Base-by-base conservation (phyloP, 2,888 invertebrate genomes). In the Sphaerophoria taeniata region DNA sequence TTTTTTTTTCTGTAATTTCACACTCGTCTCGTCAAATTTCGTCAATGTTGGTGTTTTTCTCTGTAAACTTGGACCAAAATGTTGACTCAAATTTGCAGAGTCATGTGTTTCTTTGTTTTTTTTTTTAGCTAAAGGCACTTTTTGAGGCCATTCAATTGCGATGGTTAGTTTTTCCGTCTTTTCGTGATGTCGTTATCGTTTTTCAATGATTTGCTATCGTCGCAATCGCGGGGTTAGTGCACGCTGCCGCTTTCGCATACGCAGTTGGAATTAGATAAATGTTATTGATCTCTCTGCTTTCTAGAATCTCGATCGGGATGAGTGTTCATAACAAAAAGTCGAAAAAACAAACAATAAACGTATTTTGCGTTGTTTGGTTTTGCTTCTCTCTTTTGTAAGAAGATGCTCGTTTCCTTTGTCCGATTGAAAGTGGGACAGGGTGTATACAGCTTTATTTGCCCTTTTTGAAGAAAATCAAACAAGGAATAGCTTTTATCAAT, bases 231-330 rank as follows among this genome's bases (percentile, higher is more conserved):
- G 24, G 24, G 24, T 24, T 24, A 24, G 24, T 24, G 24, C 24
- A 24, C 24, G 24, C 24, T 24, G 24, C 24, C 2, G 24, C 65
- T 34, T 65, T 65, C 63, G 47, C 49, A 49, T 63, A 78, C 77
- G 77, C 71, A 78, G 71, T 72, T 63, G 0, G 6, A 39, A 70
- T 61, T 14, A 31, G 60, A 43, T 24, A 24, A 76, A 77, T 56
- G 60, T 61, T 76, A 51, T 55, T 70, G 53, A 61, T 61, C 61
- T 49, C 55, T 11, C n/a, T 2, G 24, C 1, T 24, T 24, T 55
- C 12, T 43, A 7, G 43, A 43, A 43, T 43, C 36, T 11, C 24
- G 60, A 60, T 60, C 39, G 12, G 47, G 0, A 16, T 6, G 36
- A 61, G 73, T 43, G 3, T 33, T 49, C 14, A 63, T 31, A 47